Evolutionary conservation across 2,888 invertebrate genomes (phyloP).

Genomic region (Dyspetes luteomarginatus): DNA sequence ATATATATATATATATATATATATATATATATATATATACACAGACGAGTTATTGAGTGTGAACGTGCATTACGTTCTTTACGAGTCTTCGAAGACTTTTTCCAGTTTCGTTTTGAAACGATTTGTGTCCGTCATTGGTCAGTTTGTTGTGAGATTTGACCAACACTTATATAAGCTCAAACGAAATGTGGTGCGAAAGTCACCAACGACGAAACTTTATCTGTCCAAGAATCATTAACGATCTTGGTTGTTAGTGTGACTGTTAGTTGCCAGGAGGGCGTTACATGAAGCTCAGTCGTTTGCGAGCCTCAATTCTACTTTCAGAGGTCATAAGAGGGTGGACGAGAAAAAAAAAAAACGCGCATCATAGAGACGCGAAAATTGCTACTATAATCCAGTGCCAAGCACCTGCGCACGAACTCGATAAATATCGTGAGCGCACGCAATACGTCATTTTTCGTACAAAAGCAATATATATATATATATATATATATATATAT

Average conservation of each 20-base stretch:
- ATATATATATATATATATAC: constrained; percentile 2
- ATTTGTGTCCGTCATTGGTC: constrained; percentile 2
- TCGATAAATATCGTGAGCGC: constrained; percentile 58
- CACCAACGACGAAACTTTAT: constrained; percentile 39
- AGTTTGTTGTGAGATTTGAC: not conserved
- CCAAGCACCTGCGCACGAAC: constrained; percentile 37
- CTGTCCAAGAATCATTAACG: constrained; percentile 57
- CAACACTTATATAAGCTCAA: constrained; percentile 22
- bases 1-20: not conserved
- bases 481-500: too few relatives aligned
- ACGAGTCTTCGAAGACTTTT: constrained; percentile 1
- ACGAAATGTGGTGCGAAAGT: constrained; percentile 33
- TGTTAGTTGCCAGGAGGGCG: not conserved
- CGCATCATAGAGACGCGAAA: constrained; percentile 68
- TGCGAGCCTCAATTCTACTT: constrained; percentile 3
- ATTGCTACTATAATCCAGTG: constrained; percentile 58
- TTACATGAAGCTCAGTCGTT: constrained; percentile 7
- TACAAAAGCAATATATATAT: constrained; percentile 16
- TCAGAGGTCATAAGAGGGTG: not conserved
- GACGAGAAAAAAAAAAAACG: constrained; percentile 8
- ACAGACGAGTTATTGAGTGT: not conserved
- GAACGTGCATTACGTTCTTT: not conserved
- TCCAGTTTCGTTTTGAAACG: constrained; percentile 41
- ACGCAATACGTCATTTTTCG: constrained; percentile 61
- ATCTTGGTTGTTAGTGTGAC: not conserved